Evolutionary conservation across 2,888 invertebrate genomes (phyloP).

Genomic region (Hirtodrosophila alboralis): DNA sequence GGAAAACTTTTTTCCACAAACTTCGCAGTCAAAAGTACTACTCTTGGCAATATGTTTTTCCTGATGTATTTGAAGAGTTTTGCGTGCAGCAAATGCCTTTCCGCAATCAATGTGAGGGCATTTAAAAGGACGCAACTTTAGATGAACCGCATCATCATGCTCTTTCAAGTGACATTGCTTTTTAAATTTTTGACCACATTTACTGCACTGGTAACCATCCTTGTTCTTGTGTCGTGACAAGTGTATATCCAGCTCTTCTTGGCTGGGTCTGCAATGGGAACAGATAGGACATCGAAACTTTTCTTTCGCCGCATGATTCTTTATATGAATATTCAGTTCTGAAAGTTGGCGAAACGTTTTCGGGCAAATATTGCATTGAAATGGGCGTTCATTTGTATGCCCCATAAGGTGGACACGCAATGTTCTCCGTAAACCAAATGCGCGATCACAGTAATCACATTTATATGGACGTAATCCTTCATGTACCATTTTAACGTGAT

Average conservation of each 20-base stretch:
- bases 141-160: slow-evolving; percentile 54
- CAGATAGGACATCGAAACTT: slow-evolving; percentile 45
- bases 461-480: slow-evolving; percentile 40
- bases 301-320: slow-evolving; percentile 26
- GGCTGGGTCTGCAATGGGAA: slow-evolving; percentile 32
- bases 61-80: slow-evolving; percentile 40
- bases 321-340: slow-evolving; percentile 41
- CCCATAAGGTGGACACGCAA: slow-evolving; percentile 48
- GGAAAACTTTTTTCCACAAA: slow-evolving; percentile 30
- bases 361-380: slow-evolving; percentile 34
- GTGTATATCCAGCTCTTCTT: slow-evolving; percentile 39
- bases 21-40: slow-evolving; percentile 12
- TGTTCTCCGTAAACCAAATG: slow-evolving; percentile 46
- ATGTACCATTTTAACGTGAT: slow-evolving; percentile 46
- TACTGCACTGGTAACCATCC: slow-evolving; percentile 54
- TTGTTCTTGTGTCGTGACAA: slow-evolving; percentile 36
- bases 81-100: slow-evolving; percentile 50
- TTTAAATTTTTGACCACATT: slow-evolving; percentile 53
- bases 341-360: slow-evolving; percentile 47
- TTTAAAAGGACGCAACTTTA: slow-evolving; percentile 47
- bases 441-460: slow-evolving; percentile 45
- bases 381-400: slow-evolving; percentile 53
- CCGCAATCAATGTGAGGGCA: slow-evolving; percentile 34
- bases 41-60: slow-evolving; percentile 19
- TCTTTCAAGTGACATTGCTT: slow-evolving; percentile 45